Evolutionary conservation across 2,888 invertebrate genomes (phyloP).

Genomic region (Eudasyphora cyanicolor): DNA sequence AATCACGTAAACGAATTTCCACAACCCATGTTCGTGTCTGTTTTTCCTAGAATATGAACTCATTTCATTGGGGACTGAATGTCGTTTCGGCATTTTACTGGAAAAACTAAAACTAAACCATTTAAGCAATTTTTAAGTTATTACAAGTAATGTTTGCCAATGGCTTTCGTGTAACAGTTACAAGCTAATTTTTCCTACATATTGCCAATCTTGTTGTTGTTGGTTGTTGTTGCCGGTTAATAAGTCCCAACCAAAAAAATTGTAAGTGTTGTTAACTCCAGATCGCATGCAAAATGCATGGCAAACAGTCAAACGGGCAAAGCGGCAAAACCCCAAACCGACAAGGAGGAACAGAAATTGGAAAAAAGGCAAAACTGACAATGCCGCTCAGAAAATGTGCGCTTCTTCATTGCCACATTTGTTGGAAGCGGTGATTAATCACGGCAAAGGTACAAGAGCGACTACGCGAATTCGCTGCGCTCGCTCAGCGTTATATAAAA

Average conservation of each 20-base stretch:
- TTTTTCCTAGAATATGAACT: no score
- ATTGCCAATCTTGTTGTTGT: neutral
- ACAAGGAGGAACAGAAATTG: neutral
- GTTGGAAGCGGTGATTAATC: constrained; percentile 61
- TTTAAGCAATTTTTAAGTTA: neutral
- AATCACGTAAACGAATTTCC: no score
- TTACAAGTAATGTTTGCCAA: neutral
- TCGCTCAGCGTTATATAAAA: constrained; percentile 73
- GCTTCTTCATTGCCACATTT: constrained; percentile 64
- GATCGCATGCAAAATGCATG: constrained; percentile 49
- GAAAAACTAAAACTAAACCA: neutral
- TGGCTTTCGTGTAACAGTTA: constrained; percentile 10
- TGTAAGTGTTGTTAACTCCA: constrained; percentile 43
- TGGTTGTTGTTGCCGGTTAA: neutral
- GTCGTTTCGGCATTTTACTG: neutral
- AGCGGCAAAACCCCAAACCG: no score
- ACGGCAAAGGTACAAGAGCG: constrained; percentile 60
- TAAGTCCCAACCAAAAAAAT: constrained; percentile 24
- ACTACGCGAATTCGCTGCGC: neutral
- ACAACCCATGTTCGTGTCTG: no score
- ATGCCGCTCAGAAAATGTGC: constrained; percentile 56
- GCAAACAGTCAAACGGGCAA: neutral
- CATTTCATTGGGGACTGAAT: no score
- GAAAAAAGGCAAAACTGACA: constrained; percentile 51
- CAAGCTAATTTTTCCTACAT: neutral